phyloP scores from a whole-genome alignment of 2,797 vertebrate species.

The Clarias pachynema region DNA sequence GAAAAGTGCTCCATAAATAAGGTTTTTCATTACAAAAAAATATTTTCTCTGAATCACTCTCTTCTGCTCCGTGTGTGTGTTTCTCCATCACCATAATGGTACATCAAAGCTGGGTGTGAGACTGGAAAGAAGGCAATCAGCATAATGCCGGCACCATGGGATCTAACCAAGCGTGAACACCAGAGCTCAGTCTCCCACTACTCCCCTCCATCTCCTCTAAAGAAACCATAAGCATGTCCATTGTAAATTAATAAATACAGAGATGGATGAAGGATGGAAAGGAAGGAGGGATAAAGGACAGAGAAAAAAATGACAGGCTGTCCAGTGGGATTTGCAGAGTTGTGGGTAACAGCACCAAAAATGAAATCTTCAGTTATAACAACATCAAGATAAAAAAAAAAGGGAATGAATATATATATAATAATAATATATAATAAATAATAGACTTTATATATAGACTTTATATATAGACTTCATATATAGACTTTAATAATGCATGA shows the following conservation, averaged over 20 bases:
- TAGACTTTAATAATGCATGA: background rate
- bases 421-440: too few species aligned
- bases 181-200: slow-evolving; percentile 23
- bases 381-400: background rate
- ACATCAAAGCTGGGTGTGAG: slow-evolving; percentile 52
- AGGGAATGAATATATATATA: too few species aligned
- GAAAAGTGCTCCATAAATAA: background rate
- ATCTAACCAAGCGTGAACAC: slow-evolving; percentile 41
- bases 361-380: background rate
- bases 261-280: slow-evolving; percentile 31
- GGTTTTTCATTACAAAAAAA: background rate
- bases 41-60: background rate
- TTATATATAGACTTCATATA: too few species aligned
- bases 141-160: slow-evolving; percentile 48
- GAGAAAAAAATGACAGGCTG: slow-evolving; percentile 21
- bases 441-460: too few species aligned
- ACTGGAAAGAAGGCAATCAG: slow-evolving; percentile 51
- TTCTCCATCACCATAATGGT: slow-evolving; percentile 15
- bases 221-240: slow-evolving; percentile 52
- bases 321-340: slow-evolving; percentile 42
- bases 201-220: slow-evolving; percentile 41
- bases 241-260: slow-evolving; percentile 60
- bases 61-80: background rate
- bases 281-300: background rate
- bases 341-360: slow-evolving; percentile 27